Base-by-base conservation (phyloP, 2,797 vertebrate species). In the Meda fulgida region DNA sequence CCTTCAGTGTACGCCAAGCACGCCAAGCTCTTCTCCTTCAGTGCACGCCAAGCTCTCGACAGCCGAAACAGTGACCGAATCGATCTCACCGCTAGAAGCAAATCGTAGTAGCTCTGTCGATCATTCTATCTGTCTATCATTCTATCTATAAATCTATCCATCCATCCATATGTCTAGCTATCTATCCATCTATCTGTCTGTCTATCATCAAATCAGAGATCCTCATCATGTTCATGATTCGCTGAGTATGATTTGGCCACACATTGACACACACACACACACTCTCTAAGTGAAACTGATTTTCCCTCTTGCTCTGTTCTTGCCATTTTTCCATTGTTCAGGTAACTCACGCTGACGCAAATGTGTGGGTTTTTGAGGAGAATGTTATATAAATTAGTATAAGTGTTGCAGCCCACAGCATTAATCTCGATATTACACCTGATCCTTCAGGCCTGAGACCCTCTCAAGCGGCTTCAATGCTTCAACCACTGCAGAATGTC, bases 271-370 rank as follows among this genome's bases (percentile, higher is more conserved):
- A 48, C 48, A 51, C 48, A 48, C 31, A 38, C 34, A 29, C 34
- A 38, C 34, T 14, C 18, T 26, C 34, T 9, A 70, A 43, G 16
- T 40, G n/a, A 78, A 78, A 60, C 23, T 51, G 26, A 58, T 31
- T 81, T 1, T 70, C 5, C 40, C 60, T 63, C n/a, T 48, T 63
- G 48, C 14, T 69, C 79, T 43, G 66, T 23, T 8, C 51, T 3
- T 73, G 60, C 72, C 46, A 69, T 77, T 19, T 84, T 77, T 84
- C 72, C 82, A 67, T 55, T 16, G 43, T 40, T 77, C 72, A 46
- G 38, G 38, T 10, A 23, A 5, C 21, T 48, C 40, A 16, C 46
- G 1, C 34, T 83, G 72, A 84, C 82, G 46, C 72, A 77, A 55
- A 10, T 53, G 63, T 55, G 82, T 84, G 82, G 72, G 72, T 55